Conservation (phyloP, 2,113 vertebrate genomes). For the Casuarius casuarius region DNA sequence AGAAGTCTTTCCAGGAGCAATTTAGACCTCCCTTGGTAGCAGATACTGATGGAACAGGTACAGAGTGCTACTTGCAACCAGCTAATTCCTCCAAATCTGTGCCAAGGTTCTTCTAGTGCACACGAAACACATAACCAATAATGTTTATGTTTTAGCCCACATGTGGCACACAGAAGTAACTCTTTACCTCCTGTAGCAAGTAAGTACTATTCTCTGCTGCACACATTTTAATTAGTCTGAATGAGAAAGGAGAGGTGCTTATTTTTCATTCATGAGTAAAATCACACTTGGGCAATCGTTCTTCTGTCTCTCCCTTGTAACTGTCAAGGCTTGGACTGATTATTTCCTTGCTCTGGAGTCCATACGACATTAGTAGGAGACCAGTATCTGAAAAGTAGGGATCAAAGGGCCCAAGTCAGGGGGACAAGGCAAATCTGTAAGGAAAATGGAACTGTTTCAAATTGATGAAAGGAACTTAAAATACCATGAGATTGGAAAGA, state of each 20-base stretch:
- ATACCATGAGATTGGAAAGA: accelerated
- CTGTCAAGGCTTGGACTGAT: not conserved
- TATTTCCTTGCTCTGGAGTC: not conserved
- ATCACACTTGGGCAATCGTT: not conserved
- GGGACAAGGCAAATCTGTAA: not conserved
- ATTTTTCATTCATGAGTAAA: not conserved
- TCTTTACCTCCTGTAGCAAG: not conserved
- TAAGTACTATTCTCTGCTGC: not conserved
- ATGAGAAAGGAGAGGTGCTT: not conserved
- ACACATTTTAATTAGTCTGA: not conserved
- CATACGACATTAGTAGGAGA: accelerated
- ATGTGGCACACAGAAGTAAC: not conserved
- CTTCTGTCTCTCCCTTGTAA: not conserved
- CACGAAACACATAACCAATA: not conserved
- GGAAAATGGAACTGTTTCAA: not conserved
- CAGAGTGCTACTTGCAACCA: not conserved
- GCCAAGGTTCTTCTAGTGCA: not conserved
- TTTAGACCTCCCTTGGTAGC: not conserved
- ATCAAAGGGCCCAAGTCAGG: not conserved
- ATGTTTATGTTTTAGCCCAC: not conserved
- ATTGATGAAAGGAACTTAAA: not conserved
- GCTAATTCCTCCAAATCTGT: not conserved
- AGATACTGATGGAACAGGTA: not conserved
- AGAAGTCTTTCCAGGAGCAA: not conserved
- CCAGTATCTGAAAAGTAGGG: not conserved